Evolutionary conservation across 2,888 invertebrate genomes (phyloP).

Genomic region (Coelopa pilipes): DNA sequence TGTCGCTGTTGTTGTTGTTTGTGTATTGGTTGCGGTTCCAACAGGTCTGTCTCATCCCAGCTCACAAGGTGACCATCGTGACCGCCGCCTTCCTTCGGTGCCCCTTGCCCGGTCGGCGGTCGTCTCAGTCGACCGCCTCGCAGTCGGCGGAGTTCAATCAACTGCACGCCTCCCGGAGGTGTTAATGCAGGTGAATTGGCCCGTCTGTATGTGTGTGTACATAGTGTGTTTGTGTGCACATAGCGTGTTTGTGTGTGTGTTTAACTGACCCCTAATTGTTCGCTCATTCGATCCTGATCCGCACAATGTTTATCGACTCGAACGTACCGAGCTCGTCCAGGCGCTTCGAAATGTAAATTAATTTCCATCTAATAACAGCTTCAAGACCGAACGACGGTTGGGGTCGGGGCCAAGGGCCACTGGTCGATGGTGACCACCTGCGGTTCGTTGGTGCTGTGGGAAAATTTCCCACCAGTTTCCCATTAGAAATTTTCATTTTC

Average conservation of each 20-base stretch:
- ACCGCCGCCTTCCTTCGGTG: background rate
- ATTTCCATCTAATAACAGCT: conserved; percentile 3
- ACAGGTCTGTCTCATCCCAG: too few relatives aligned
- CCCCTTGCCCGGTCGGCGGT: background rate
- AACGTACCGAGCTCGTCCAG: background rate
- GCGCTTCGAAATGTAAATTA: background rate
- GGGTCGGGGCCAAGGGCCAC: too few relatives aligned
- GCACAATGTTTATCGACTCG: background rate
- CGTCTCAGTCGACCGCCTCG: conserved; percentile 5
- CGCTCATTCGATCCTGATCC: background rate
- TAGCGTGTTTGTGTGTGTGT: background rate
- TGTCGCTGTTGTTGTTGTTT: conserved; percentile 6
- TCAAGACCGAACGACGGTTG: background rate
- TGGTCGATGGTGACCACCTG: too few relatives aligned
- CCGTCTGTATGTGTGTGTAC: too few relatives aligned
- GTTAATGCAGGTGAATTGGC: too few relatives aligned
- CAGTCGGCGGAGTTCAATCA: conserved; percentile 2
- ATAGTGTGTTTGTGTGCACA: background rate
- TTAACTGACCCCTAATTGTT: conserved; percentile 6
- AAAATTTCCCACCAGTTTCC: background rate
- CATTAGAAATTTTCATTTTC: background rate
- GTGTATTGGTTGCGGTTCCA: background rate
- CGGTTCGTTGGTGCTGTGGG: background rate
- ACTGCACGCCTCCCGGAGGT: background rate
- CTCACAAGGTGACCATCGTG: background rate